Base-by-base conservation (phyloP, 2,113 vertebrate genomes). In the Semnornis frantzii region DNA sequence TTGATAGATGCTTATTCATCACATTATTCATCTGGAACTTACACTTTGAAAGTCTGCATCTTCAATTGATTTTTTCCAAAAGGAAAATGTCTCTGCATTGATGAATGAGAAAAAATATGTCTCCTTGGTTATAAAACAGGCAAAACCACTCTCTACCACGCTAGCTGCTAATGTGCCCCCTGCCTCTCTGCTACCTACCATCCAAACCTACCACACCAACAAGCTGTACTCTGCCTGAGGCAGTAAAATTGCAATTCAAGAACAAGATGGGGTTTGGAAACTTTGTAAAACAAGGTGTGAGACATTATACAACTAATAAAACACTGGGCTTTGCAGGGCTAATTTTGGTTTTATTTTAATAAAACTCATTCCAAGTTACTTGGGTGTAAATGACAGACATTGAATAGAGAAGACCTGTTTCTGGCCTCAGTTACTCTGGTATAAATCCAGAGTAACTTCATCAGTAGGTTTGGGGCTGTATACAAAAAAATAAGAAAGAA, bases 181-280 rank as follows among this genome's bases (percentile, higher is more conserved):
- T 27, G 28, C 63, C 44, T 18, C 37, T 19, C 52, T 34, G 10
- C 44, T 21, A 58, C 30, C 1, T 4, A 85, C 63, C 72, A 68
- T 58, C 39, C 76, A 82, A 48, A 77, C 17, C 55, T 30, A 25
- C 64, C 64, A 8, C 44, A 44, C 34, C 30, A 78, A 48, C 55
- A 17, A 3, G 3, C 63, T 1, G 4, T 62, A 70, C 42, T 48
- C 46, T 80, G 91, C 68, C 91, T 0, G 15, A 90, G 87, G 91
- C 89, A 1, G 34, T 93, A 84, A 85, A 91, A 92, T 7, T 52
- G 82, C 88, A 88, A 95, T 83, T 88, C 80, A 78, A 86, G 66
- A 78, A 48, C 44, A 73, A 64, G 62, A 83, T 2, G 0, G 12
- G 15, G 44, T 58, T 65, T 86, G 78, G 79, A 94, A 93, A 91